Conservation (phyloP, 2,888 invertebrate genomes). For the Beris morrisii region DNA sequence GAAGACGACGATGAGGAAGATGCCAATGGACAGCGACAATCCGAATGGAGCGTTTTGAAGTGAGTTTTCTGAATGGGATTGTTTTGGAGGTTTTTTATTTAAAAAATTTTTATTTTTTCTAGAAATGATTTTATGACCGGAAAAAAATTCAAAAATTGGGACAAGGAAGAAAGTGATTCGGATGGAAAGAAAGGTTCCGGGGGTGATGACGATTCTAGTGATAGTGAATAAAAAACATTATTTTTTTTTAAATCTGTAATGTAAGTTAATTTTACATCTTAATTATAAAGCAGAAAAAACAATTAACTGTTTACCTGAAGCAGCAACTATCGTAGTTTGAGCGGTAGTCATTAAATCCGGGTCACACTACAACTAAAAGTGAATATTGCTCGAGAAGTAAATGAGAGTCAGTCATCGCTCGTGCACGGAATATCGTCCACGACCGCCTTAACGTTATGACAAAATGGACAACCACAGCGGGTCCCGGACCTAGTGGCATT, state of each 20-base stretch:
- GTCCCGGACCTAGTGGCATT: no score
- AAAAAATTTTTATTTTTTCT: constrained; percentile 39
- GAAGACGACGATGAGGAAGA: constrained; percentile 48
- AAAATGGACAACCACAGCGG: no score
- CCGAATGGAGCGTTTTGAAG: constrained; percentile 67
- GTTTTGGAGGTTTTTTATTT: not conserved
- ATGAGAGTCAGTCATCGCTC: no score
- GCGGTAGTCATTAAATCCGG: no score
- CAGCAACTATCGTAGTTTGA: no score
- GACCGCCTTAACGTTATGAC: no score
- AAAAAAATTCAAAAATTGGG: constrained; percentile 89
- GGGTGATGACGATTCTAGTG: constrained; percentile 13
- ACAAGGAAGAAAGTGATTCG: constrained; percentile 62
- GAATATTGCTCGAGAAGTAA: no score
- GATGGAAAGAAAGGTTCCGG: constrained; percentile 6
- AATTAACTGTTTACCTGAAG: no score
- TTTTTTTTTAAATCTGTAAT: not conserved
- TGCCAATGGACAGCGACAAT: constrained; percentile 46
- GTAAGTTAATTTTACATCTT: not conserved
- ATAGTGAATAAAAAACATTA: constrained; percentile 14
- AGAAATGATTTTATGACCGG: constrained; percentile 89
- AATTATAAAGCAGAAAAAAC: no score
- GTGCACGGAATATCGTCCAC: no score
- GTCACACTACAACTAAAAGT: no score
- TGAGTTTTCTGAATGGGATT: constrained; percentile 39